These are phyloP conservation scores for Hydrozoanthus gracilis DNA, from an alignment of 92 coral and sea anemone genomes.

Conservation along the genomic window DNA sequence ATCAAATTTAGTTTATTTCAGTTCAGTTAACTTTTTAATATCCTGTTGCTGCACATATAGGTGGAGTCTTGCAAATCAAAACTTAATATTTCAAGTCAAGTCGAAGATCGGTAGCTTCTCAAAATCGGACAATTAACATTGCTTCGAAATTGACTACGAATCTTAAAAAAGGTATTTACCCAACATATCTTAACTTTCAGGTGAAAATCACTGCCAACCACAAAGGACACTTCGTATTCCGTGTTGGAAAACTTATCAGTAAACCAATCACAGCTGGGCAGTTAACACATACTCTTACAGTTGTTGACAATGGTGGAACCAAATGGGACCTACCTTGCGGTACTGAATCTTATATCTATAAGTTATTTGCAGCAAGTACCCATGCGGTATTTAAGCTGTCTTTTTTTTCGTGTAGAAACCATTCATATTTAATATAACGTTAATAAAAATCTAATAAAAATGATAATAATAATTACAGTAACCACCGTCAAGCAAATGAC, in stretches of 20 bases:
- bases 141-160: too few relatives aligned
- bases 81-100: not conserved
- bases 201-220: constrained; percentile 34
- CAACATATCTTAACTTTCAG: not conserved
- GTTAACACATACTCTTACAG: constrained; percentile 7
- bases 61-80: too few relatives aligned
- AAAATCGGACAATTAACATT: not conserved
- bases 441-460: too few relatives aligned
- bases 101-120: not conserved
- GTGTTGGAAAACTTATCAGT: constrained; percentile 33
- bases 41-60: too few relatives aligned
- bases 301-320: constrained; percentile 7
- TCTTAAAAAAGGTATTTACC: not conserved
- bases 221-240: constrained; percentile 31
- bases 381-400: too few relatives aligned
- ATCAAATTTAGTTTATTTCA: too few relatives aligned
- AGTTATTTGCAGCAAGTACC: too few relatives aligned
- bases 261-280: constrained; percentile 12
- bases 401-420: too few relatives aligned
- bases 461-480: too few relatives aligned
- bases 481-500: too few relatives aligned
- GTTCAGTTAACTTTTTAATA: too few relatives aligned
- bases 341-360: not conserved
- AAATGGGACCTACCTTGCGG: constrained; percentile 23
- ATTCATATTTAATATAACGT: too few relatives aligned